A percentile compares a stretch with the other conserved stretches of the same genome.
Conservation (phyloP, 1,140 invertebrate species). For the Trichonephila clavipes region DNA sequence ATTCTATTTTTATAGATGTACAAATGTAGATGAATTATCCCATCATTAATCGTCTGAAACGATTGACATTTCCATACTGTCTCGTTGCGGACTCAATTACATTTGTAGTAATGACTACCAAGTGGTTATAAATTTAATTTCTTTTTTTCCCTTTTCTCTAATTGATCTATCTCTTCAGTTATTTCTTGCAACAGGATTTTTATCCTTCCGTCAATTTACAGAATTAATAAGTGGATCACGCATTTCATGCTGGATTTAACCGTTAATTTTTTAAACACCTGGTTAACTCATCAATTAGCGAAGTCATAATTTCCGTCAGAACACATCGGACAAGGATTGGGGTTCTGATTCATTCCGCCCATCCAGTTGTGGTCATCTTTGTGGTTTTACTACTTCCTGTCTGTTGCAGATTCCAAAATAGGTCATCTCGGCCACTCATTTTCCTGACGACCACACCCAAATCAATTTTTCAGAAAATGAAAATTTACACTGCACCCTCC, state of each 20-base stretch:
- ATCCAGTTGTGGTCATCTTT: slow-evolving; percentile 30
- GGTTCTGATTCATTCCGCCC: slow-evolving; percentile 17
- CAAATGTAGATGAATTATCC: neutral
- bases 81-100: neutral
- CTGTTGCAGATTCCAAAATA: slow-evolving; percentile 50
- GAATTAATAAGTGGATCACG: neutral
- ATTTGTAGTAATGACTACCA: neutral
- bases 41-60: neutral
- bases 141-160: neutral
- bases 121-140: neutral
- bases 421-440: slow-evolving; percentile 58
- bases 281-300: slow-evolving; percentile 11
- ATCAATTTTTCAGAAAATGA: slow-evolving; percentile 59
- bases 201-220: neutral
- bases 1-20: too few relatives aligned
- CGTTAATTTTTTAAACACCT: slow-evolving; percentile 45
- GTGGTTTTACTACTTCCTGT: slow-evolving; percentile 60
- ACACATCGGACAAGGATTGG: neutral
- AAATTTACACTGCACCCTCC: slow-evolving; percentile 23
- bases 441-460: slow-evolving; percentile 63
- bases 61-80: neutral
- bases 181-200: neutral
- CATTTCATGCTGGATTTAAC: neutral
- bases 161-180: neutral
- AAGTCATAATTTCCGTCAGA: slow-evolving; percentile 10